These are phyloP conservation scores for Probaryconus sp. DNA, from an alignment of 1,140 invertebrate species.

Conservation along the genomic window DNA sequence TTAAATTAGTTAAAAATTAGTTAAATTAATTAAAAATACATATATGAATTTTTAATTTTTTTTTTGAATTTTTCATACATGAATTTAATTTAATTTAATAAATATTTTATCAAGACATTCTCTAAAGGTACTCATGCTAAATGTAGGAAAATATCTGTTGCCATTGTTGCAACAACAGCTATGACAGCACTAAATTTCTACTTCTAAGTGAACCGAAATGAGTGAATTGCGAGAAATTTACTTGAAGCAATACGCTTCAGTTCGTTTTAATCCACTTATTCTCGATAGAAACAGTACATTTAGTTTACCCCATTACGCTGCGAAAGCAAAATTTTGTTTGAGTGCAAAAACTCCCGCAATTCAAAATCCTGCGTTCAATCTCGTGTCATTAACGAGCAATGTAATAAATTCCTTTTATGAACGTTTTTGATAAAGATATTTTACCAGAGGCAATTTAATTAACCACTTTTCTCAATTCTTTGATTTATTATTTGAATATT, in stretches of 20 bases:
- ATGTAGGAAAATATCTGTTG: slow-evolving; percentile 24
- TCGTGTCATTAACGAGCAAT: neutral
- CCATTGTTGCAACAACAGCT: slow-evolving; percentile 11
- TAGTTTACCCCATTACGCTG: slow-evolving; percentile 38
- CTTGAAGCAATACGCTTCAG: slow-evolving; percentile 29
- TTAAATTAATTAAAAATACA: no score
- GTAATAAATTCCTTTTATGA: slow-evolving; percentile 28
- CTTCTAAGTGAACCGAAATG: slow-evolving; percentile 18
- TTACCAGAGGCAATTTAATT: slow-evolving; percentile 11
- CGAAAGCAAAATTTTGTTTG: slow-evolving; percentile 47
- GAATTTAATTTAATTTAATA: no score
- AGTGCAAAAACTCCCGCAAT: slow-evolving; percentile 22
- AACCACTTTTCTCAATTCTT: neutral
- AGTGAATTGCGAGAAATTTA: slow-evolving; percentile 36
- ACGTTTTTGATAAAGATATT: slow-evolving; percentile 10
- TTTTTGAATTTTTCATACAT: no score
- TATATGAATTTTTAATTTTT: no score
- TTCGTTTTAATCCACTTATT: slow-evolving; percentile 41
- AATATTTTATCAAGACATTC: no score
- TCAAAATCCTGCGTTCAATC: slow-evolving; percentile 18
- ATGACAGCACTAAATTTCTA: slow-evolving; percentile 11
- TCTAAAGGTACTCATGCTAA: no score
- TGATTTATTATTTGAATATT: slow-evolving; percentile 2
- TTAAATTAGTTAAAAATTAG: no score
- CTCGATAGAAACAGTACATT: slow-evolving; percentile 42